A percentile compares a stretch with the other conserved stretches of the same genome.
Evolutionary conservation across 2,888 invertebrate species (phyloP).

Genomic region (Amblyjoppa fuscipennis): DNA sequence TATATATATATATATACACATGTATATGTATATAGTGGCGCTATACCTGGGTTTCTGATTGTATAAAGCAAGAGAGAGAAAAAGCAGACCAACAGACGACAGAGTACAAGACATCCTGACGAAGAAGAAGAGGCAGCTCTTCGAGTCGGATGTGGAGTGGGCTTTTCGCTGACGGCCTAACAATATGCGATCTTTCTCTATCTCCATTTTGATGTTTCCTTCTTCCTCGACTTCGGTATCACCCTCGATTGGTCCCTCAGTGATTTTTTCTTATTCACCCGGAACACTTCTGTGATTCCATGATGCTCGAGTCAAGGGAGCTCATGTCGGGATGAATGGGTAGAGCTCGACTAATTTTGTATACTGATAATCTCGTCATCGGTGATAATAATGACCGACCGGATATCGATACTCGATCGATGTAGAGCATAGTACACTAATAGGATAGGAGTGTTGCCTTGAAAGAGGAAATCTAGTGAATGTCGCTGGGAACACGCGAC

Average conservation of each 20-base stretch:
- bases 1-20: background rate
- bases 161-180: constrained; percentile 78
- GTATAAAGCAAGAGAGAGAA: constrained; percentile 60
- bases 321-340: constrained; percentile 13
- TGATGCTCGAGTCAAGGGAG: constrained; percentile 27
- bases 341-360: constrained; percentile 18
- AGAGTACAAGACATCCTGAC: constrained; percentile 35
- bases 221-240: constrained; percentile 68
- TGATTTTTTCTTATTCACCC: constrained; percentile 76
- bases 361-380: constrained; percentile 57
- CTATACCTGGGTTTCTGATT: constrained; percentile 22
- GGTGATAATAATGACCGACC: constrained; percentile 40
- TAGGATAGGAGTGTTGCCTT: constrained; percentile 51
- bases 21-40: background rate
- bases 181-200: constrained; percentile 79
- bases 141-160: constrained; percentile 62
- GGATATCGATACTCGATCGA: constrained; percentile 60
- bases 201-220: constrained; percentile 48
- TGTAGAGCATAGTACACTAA: constrained; percentile 66
- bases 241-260: constrained; percentile 34
- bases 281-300: constrained; percentile 61
- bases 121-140: constrained; percentile 55
- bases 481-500: background rate
- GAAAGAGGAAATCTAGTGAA: constrained; percentile 54
- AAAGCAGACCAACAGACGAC: constrained; percentile 21